A percentile compares a stretch with the other conserved stretches of the same genome.
Evolutionary conservation across 2,888 invertebrate species (phyloP).

Genomic region (Plagiodera versicolora): DNA sequence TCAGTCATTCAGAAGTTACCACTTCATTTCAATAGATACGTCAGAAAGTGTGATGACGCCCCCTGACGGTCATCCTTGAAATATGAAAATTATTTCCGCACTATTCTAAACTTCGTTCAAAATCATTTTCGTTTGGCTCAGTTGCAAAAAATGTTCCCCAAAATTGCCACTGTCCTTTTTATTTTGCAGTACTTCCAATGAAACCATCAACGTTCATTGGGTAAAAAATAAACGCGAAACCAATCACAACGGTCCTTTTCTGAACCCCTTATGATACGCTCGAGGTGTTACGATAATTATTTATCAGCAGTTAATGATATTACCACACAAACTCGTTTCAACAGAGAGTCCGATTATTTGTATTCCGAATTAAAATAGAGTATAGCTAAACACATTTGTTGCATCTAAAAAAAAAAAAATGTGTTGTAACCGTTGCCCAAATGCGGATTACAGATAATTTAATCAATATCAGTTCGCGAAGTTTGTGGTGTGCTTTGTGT

Average conservation of each 20-base stretch:
- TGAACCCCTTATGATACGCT: background rate
- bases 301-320: constrained; percentile 2
- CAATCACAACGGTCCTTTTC: background rate
- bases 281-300: background rate
- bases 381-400: constrained; percentile 1
- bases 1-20: too few relatives aligned
- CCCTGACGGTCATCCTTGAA: too few relatives aligned
- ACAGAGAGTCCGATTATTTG: constrained; percentile 14
- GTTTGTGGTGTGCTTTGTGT: background rate
- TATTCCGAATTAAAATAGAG: constrained; percentile 2
- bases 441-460: background rate
- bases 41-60: too few relatives aligned
- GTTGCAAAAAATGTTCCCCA: too few relatives aligned
- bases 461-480: background rate
- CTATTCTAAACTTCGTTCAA: too few relatives aligned
- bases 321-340: constrained; percentile 14
- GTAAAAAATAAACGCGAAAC: too few relatives aligned
- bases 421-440: background rate
- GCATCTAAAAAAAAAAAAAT: constrained; percentile 8
- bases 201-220: too few relatives aligned
- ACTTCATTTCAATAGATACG: too few relatives aligned
- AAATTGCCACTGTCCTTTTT: too few relatives aligned
- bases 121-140: too few relatives aligned
- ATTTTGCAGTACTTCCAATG: too few relatives aligned
- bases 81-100: too few relatives aligned